Base-by-base conservation (phyloP, 2,888 invertebrate species). In the Idaea dimidiata region DNA sequence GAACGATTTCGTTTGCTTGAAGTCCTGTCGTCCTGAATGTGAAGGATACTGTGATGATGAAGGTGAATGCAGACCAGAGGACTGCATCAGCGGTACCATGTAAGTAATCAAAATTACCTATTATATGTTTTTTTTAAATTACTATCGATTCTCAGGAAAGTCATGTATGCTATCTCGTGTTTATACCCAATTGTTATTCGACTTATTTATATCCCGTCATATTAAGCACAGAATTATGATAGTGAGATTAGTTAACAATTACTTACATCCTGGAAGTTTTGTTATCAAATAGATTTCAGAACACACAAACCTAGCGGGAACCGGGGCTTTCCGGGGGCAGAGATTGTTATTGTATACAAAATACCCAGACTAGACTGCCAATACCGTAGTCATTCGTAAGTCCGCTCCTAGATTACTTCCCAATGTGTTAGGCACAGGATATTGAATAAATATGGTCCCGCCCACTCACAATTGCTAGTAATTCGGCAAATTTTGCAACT, bases 11-110 rank as follows among this genome's bases (percentile, higher is more conserved):
- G 67, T 68, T 6, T 84, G 84, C 61, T 63, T 62, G 58, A 78
- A 71, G 58, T 66, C 71, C 0, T 83, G 81, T 32, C 67, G 61
- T 1, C 60, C 63, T 10, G 70, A 68, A n/a, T 82, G 81, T 59
- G 65, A 67, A 2, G 72, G 69, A 0, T 59, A 57, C 7, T 82
- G 82, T 56, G 73, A 76, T 58, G 24, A 32, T 10, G 54, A 70
- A 43, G 72, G 74, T 0, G 59, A 62, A 16, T 74, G 74, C 58
- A 53, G 62, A 4, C 59, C 33, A 16, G 63, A 63, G 8, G 62
- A 60, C 24, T 72, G 72, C 59, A 32, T 55, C 7, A 58, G 18
- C 2, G 32, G 32, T n/a, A 4, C 17, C 8, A 55, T 17, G 69
- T 72, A 33, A 69, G 68, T 72, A 63, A 53, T 17, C 10, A 8